These are phyloP conservation scores for Tachina lurida DNA, from an alignment of 2,888 invertebrate species.

Conservation along the genomic window DNA sequence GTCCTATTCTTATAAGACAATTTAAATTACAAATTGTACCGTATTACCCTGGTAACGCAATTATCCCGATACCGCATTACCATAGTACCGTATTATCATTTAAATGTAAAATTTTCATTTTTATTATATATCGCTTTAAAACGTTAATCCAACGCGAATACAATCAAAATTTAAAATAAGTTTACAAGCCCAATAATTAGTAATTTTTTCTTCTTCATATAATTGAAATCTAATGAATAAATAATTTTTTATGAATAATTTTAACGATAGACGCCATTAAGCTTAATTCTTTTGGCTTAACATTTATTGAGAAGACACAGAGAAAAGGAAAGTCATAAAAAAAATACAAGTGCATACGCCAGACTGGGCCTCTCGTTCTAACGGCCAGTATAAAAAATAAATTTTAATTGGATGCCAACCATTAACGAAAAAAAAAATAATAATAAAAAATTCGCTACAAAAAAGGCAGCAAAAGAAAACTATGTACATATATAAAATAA, in stretches of 20 bases:
- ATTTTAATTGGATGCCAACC: conserved; percentile 56
- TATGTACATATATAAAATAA: conserved; percentile 14
- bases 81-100: too few species aligned
- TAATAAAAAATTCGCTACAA: background rate
- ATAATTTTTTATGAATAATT: conserved; percentile 18
- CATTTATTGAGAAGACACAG: conserved; percentile 6
- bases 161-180: too few species aligned
- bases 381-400: conserved; percentile 13
- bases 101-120: too few species aligned
- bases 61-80: too few species aligned
- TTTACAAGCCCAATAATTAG: background rate
- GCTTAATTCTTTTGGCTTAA: conserved; percentile 11
- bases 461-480: conserved; percentile 22
- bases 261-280: conserved; percentile 4
- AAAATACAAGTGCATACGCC: background rate
- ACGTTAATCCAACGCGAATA: too few species aligned
- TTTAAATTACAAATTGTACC: too few species aligned
- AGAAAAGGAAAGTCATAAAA: conserved; percentile 11
- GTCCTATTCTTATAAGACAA: too few species aligned
- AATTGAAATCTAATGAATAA: conserved; percentile 25
- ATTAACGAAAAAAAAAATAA: conserved; percentile 35
- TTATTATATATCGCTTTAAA: too few species aligned
- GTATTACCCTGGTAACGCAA: too few species aligned
- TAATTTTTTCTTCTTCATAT: background rate
- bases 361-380: background rate